Conservation (phyloP, 2,888 invertebrate genomes). For the Laothoe populi region DNA sequence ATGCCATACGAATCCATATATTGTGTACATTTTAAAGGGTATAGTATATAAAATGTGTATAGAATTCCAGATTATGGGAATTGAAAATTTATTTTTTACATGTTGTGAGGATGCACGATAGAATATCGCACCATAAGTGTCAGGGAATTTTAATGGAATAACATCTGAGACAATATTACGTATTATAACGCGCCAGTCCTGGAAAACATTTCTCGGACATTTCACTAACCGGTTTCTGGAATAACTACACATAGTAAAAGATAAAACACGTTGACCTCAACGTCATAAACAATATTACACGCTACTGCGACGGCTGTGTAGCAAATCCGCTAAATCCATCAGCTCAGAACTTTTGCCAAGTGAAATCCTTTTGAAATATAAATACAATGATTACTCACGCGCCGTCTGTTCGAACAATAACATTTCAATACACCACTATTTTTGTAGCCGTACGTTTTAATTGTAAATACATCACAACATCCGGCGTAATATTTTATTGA, state of each 20-base stretch:
- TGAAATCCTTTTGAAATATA: constrained; percentile 20
- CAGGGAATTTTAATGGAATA: no score
- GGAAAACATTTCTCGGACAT: no score
- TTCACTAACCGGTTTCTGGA: no score
- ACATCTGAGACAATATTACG: no score
- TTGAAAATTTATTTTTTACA: no score
- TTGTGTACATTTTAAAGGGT: no score
- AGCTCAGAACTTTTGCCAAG: constrained; percentile 17
- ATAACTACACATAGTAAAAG: background rate
- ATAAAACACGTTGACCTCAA: background rate
- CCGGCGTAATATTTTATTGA: background rate
- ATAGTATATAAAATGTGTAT: no score
- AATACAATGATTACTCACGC: constrained; percentile 27
- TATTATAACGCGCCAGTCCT: no score
- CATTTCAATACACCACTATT: constrained; percentile 28
- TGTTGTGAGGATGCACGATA: no score
- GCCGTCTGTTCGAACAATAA: constrained; percentile 26
- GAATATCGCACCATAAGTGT: no score
- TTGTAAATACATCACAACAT: background rate
- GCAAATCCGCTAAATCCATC: background rate
- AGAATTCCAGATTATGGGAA: no score
- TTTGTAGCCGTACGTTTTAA: constrained; percentile 9
- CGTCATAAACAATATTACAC: background rate
- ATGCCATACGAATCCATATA: no score
- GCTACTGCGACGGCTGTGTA: background rate